These are phyloP conservation scores for Lepus townsendii DNA, from an alignment of 2,797 vertebrate genomes.

Conservation along the genomic window DNA sequence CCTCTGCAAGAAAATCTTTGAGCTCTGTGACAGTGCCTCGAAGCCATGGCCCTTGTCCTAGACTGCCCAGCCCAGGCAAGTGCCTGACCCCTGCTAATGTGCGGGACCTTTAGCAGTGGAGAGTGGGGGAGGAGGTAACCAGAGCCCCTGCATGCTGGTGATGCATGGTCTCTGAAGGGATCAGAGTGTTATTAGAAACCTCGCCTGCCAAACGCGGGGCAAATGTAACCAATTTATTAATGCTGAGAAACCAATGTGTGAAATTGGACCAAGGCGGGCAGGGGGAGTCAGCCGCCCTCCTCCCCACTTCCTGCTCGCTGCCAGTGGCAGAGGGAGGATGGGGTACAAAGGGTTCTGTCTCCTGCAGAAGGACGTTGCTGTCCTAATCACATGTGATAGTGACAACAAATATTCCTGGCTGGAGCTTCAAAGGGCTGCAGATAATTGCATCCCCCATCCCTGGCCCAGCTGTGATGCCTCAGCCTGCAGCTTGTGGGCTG, in stretches of 20 bases:
- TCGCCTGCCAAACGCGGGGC: constrained; percentile 76
- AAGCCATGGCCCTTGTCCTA: constrained; percentile 85
- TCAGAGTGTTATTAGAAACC: constrained; percentile 84
- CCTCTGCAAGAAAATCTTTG: constrained; percentile 81
- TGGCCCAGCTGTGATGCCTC: not conserved
- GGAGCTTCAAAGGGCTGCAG: constrained; percentile 65
- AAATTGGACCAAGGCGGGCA: constrained; percentile 70
- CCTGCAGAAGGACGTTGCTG: not conserved
- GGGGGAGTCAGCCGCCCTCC: not conserved
- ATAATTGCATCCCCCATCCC: constrained; percentile 12
- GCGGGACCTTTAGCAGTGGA: constrained; percentile 84
- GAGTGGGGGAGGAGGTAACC: constrained; percentile 70
- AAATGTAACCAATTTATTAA: constrained; percentile 86
- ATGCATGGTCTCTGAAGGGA: constrained; percentile 79
- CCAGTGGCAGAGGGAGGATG: not conserved
- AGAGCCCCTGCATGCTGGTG: constrained; percentile 72
- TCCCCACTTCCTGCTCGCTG: constrained; percentile 63
- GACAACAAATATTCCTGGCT: constrained; percentile 65
- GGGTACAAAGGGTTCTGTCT: constrained; percentile 66
- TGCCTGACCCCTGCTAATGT: constrained; percentile 87
- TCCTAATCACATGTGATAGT: constrained; percentile 37
- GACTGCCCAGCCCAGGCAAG: constrained; percentile 84
- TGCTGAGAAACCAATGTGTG: constrained; percentile 76
- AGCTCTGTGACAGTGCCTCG: constrained; percentile 85
- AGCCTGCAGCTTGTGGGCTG: not conserved